Evolutionary conservation across 2,888 invertebrate species (phyloP), one percentile per base, ranked within the genome.

Genomic region (Isotomurus palustris): DNA sequence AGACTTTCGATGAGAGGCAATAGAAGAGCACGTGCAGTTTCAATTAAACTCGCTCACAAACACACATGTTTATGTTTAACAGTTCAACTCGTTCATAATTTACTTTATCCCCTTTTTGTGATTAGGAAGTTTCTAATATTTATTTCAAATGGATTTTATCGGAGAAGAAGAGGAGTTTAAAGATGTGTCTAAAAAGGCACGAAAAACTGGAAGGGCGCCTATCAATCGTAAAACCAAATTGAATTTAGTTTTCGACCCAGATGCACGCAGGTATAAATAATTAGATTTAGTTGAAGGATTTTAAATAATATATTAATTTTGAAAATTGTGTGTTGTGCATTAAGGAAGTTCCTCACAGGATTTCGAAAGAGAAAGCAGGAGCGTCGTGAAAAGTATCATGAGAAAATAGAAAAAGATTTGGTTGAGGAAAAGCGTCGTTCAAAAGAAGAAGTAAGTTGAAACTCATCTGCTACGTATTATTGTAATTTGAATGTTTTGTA

Each of bases 351-450:
- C 51, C 45, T 70, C n/a, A 56, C 53, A 8, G 70, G 70, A 29
- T 70, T 68, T 55, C 62, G 61, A 10, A 68, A 70, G 38, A 43
- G 70, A 25, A 70, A 70, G 25, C 59, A 63, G 32, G 57, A 66
- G 53, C 49, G 67, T 35, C 68, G 68, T 29, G 66, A 57, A 17
- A 53, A 61, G n/a, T 66, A 67, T 28, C 62, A 63, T 40, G 50
- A 56, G n/a, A 67, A 64, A 27, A 40, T 70, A 53, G 64, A 64
- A n/a, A 63, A 62, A 40, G 61, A 68, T 29, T 36, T 68, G 41
- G 56, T 50, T 5, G 63, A 53, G 22, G 70, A 70, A 40, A 68
- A 66, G 29, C 53, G 47, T 14, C 45, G 62, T 49, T 61, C 67
- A n/a, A 52, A 54, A 38, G 62, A 50, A 19, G 54, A 70, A 62